Base-by-base conservation (phyloP, 2,888 invertebrate species). In the Napeogenes sylphis region DNA sequence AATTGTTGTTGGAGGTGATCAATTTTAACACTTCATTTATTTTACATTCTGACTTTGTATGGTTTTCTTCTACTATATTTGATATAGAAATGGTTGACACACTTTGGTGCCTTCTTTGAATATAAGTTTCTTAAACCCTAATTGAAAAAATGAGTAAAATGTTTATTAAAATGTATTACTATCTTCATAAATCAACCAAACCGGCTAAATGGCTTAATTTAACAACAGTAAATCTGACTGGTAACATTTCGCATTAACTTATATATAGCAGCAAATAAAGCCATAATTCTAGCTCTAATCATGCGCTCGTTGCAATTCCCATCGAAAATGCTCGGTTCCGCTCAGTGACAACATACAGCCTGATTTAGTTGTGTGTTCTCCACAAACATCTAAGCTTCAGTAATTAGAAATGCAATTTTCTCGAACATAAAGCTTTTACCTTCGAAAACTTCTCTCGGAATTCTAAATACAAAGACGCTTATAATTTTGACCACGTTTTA, bases 1-100 rank as follows among this genome's bases (percentile, higher is more conserved):
- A 84, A 87, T 84, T 85, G 81, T 81, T 62, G 55, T 56, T 58
- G 63, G 62, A 59, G 61, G 64, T 59, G 62, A 62, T 68, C 55
- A 63, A 66, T 61, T 60, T 62, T 64, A 64, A 69, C 69, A 72
- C 70, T 74, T 68, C 68, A 67, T 69, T 75, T 76, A 76, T 74
- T 71, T 72, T 32, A 58, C 62, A 58, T 46, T 58, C 32, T n/a
- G 51, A 3, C 30, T 30, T 12, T 30, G 30, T 30, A 51, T 30
- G 51, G 6, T 10, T 42, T 8, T 12, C 51, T 30, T 30, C 4
- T 4, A 51, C 10, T 30, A 51, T 30, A 51, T 10, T 51, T 21
- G 10, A 12, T 30, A 3, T 30, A 2, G 30, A 51, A 51, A 42
- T 42, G 42, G 12, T 3, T 10, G 10, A 42, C 10, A 42, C 3